phyloP scores from a whole-genome alignment of 1,140 invertebrate species.

The Bombus waltoni region DNA sequence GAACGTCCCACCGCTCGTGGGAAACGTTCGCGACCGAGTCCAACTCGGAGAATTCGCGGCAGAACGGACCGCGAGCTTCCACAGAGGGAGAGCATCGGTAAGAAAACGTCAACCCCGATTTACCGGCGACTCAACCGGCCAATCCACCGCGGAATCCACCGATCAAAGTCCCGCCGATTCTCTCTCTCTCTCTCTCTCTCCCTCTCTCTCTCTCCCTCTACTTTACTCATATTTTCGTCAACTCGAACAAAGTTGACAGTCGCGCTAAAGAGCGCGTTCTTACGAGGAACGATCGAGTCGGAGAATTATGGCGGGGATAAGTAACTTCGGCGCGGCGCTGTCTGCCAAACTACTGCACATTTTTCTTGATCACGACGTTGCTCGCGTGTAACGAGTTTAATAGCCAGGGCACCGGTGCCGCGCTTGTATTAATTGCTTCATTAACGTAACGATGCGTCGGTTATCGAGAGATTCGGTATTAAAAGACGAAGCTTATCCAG shows the following conservation, averaged over 20 bases:
- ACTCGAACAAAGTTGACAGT: neutral
- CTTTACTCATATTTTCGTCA: neutral
- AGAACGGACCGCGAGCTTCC: neutral
- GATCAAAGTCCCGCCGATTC: constrained; percentile 48
- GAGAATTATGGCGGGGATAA: constrained; percentile 3
- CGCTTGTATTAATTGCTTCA: constrained; percentile 51
- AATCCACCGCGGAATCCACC: constrained; percentile 47
- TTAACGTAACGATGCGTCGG: constrained; percentile 54
- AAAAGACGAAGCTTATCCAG: constrained; percentile 37
- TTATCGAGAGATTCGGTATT: constrained; percentile 45
- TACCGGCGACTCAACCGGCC: constrained; percentile 3
- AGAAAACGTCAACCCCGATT: constrained; percentile 62
- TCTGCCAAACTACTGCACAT: constrained; percentile 12
- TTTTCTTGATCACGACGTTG: constrained; percentile 45
- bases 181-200: too few species aligned
- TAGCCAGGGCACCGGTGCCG: constrained; percentile 3
- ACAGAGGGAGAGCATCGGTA: constrained; percentile 1
- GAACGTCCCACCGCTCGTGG: constrained; percentile 24
- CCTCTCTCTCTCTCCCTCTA: too few species aligned
- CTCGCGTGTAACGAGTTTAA: constrained; percentile 42
- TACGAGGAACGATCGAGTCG: neutral
- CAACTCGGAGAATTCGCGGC: constrained; percentile 10
- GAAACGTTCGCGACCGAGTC: constrained; percentile 41
- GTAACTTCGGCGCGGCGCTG: neutral
- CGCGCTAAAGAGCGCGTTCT: neutral